Percentiles rank a stretch among this genome's conserved stretches.
phyloP scores from a whole-genome alignment of 1,140 invertebrate species.

The Polypedilum pembai region DNA sequence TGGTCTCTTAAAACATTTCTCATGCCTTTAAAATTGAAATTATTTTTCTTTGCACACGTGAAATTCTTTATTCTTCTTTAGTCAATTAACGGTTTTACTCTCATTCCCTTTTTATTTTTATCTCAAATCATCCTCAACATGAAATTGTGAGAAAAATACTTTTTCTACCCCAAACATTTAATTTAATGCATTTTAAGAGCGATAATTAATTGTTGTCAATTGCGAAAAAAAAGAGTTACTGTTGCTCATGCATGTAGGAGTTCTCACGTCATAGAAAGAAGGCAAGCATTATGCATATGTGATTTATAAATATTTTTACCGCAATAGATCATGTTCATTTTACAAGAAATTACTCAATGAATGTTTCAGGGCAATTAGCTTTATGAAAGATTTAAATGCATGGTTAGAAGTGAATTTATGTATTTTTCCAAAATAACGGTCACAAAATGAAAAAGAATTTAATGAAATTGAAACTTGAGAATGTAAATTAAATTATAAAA shows the following conservation, averaged over 20 bases:
- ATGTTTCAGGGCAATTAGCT: no score
- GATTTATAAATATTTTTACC: background rate
- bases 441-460: no score
- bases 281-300: background rate
- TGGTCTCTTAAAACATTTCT: background rate
- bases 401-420: no score
- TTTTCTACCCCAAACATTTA: background rate
- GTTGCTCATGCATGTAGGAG: conserved; percentile 16
- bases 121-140: background rate
- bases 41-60: background rate
- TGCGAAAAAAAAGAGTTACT: background rate
- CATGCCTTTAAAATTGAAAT: no score
- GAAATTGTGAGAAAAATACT: background rate
- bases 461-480: no score
- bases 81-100: background rate
- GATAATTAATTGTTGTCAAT: background rate
- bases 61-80: background rate
- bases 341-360: no score
- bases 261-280: background rate
- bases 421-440: no score
- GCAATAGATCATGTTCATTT: background rate
- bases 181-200: background rate
- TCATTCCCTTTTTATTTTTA: background rate
- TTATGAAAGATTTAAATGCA: no score
- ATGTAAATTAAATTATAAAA: background rate